phyloP scores from a whole-genome alignment of 2,797 vertebrate genomes.

The Squalus acanthias region DNA sequence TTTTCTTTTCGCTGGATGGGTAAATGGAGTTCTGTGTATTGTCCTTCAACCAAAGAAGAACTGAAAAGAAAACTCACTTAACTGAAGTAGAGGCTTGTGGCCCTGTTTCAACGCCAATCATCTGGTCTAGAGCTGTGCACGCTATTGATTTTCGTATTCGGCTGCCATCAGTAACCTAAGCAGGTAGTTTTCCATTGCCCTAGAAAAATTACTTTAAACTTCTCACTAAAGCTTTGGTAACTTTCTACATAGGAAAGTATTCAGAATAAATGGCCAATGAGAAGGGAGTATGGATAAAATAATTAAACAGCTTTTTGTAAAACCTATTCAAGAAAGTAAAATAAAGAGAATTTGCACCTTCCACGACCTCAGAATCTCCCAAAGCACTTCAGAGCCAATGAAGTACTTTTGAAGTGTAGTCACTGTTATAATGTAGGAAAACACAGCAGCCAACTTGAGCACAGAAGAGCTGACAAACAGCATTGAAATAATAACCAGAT shows the following conservation, averaged over 20 bases:
- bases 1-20: too few species aligned
- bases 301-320: not conserved
- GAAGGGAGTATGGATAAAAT: not conserved
- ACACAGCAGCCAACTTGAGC: not conserved
- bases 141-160: not conserved
- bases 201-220: too few species aligned
- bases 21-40: too few species aligned
- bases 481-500: not conserved
- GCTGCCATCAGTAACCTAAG: not conserved
- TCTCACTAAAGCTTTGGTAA: not conserved
- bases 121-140: not conserved
- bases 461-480: not conserved
- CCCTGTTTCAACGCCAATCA: not conserved
- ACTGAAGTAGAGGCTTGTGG: too few species aligned
- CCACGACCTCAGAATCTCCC: too few species aligned
- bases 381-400: too few species aligned
- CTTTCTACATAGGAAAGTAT: not conserved
- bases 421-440: not conserved
- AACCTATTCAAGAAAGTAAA: not conserved
- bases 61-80: not conserved
- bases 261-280: not conserved
- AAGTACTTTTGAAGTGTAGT: too few species aligned
- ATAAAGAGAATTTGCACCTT: too few species aligned
- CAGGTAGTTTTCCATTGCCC: not conserved
- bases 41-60: not conserved